A percentile compares a stretch with the other conserved stretches of the same genome.
These are phyloP conservation scores for Drosophila trapezifrons DNA, from an alignment of 1,140 invertebrate species.

Conservation along the genomic window DNA sequence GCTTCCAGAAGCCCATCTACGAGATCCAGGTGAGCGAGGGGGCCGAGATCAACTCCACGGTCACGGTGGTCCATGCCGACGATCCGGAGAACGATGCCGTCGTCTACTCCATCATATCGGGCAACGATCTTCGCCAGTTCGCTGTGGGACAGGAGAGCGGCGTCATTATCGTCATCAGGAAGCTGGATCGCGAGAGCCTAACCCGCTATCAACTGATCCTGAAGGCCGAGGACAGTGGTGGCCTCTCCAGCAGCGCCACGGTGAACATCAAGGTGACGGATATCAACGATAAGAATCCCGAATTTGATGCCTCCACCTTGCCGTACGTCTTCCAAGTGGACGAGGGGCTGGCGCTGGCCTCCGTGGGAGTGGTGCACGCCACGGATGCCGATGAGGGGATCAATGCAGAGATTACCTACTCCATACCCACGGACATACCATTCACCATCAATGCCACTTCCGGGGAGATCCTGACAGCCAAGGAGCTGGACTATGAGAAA, in stretches of 20 bases:
- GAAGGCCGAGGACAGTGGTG: slow-evolving; percentile 93
- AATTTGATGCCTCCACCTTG: slow-evolving; percentile 88
- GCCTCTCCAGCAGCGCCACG: slow-evolving; percentile 91
- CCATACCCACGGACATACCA: slow-evolving; percentile 90
- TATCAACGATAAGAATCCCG: slow-evolving; percentile 95
- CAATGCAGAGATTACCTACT: slow-evolving; percentile 88
- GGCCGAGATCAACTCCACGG: slow-evolving; percentile 92
- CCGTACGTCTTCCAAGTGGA: slow-evolving; percentile 93
- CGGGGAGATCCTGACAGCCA: slow-evolving; percentile 91
- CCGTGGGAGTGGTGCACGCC: slow-evolving; percentile 92
- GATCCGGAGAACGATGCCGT: slow-evolving; percentile 95
- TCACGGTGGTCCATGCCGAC: slow-evolving; percentile 90
- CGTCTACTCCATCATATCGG: slow-evolving; percentile 92
- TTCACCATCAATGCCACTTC: slow-evolving; percentile 91
- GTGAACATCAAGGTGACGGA: slow-evolving; percentile 95
- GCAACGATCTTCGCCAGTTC: slow-evolving; percentile 94
- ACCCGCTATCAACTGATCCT: slow-evolving; percentile 93
- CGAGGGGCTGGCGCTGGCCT: slow-evolving; percentile 89
- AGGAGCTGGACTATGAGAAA: slow-evolving; percentile 92
- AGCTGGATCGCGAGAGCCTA: slow-evolving; percentile 93
- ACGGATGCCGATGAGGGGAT: slow-evolving; percentile 92
- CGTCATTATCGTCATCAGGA: slow-evolving; percentile 91
- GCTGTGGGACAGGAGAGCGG: slow-evolving; percentile 92
- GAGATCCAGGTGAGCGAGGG: slow-evolving; percentile 95
- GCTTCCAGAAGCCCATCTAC: slow-evolving; percentile 91